Percentiles rank a stretch among this genome's conserved stretches.
phyloP scores from a whole-genome alignment of 1,140 invertebrate species.

The Drosophila takahashii region DNA sequence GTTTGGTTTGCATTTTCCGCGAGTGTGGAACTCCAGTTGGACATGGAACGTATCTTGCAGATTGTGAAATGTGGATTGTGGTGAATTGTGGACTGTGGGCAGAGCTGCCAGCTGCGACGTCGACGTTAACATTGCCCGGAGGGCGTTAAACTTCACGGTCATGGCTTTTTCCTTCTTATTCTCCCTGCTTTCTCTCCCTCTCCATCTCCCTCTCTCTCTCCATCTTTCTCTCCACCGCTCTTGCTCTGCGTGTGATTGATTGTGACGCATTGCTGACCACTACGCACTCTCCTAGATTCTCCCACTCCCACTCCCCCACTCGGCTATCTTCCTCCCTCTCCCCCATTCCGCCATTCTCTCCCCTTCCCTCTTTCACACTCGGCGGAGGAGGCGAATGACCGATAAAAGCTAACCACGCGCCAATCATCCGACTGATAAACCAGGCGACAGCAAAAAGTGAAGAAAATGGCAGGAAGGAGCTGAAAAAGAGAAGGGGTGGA shows the following conservation, averaged over 20 bases:
- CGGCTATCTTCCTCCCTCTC: slow-evolving; percentile 4
- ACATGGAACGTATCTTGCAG: slow-evolving; percentile 10
- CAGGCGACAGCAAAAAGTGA: slow-evolving; percentile 22
- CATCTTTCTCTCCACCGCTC: slow-evolving; percentile 27
- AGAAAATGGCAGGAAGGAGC: slow-evolving; percentile 5
- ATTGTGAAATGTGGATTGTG: slow-evolving; percentile 23
- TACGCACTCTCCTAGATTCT: slow-evolving; percentile 47
- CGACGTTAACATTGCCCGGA: slow-evolving; percentile 65
- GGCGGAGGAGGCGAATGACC: slow-evolving; percentile 68
- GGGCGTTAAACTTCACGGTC: slow-evolving; percentile 84
- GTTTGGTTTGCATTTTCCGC: background rate
- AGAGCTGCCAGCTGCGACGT: slow-evolving; percentile 14
- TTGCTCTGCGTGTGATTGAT: slow-evolving; percentile 67
- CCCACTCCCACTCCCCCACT: slow-evolving; percentile 2
- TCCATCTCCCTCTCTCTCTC: slow-evolving; percentile 19
- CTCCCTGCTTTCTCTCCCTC: slow-evolving; percentile 14
- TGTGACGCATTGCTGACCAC: slow-evolving; percentile 74
- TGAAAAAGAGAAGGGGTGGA: background rate
- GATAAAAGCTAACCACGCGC: slow-evolving; percentile 75
- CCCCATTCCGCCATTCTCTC: background rate
- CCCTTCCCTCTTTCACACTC: slow-evolving; percentile 6
- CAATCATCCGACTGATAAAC: slow-evolving; percentile 41
- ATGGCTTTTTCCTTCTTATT: slow-evolving; percentile 77
- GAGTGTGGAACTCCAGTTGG: background rate
- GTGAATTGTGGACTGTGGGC: slow-evolving; percentile 20